Evolutionary conservation across 92 coral and sea anemone species (phyloP), one percentile per base, ranked within the genome.

Genomic region (Galaxea fascicularis): DNA sequence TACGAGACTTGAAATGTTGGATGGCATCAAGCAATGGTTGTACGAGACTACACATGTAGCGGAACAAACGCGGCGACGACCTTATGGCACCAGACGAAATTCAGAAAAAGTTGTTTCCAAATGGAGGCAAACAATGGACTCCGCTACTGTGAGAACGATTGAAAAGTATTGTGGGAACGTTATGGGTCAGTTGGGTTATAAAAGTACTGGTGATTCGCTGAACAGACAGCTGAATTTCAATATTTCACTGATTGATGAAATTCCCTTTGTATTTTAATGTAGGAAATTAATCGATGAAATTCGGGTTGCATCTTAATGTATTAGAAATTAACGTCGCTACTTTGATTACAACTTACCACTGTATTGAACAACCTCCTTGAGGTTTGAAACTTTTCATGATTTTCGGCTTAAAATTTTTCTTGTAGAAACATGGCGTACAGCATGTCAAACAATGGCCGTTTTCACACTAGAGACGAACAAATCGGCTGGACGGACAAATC

Each of bases 101-200:
- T 67, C 84, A 5, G 13, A 51, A 57, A 9, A 47, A n/a, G 51
- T 65, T 12, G 0, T 66, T 79, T 28, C 27, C 4, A 51, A 27
- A 4, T 79, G 84, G 84, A 79, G 75, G 9, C 16, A 9, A 15
- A 22, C 27, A 65, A 66, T 53, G 64, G 30, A 39, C 10, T 13
- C 62, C 14, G 12, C 66, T 24, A 29, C 29, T 9, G 65, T 79
- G 30, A 12, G 65, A 45, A 51, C 49, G 46, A 41, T 79, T 51
- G 84, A 79, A n/a, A 54, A 67, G 29, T 26, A 65, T 47, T 79
- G 84, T 14, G 84, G 65, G 18, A 51, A 14, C 20, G 84, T 79
- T 1, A 79, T 79, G 74, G 49, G 4, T 8, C 64, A 66, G 14
- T 35, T 51, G 16, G 24, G 71, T 18, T 79, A 79, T 66, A 65